A percentile compares a stretch with the other conserved stretches of the same genome.
These are phyloP conservation scores for Leptinotarsa texana DNA, from an alignment of 1,140 invertebrate species.

Conservation along the genomic window DNA sequence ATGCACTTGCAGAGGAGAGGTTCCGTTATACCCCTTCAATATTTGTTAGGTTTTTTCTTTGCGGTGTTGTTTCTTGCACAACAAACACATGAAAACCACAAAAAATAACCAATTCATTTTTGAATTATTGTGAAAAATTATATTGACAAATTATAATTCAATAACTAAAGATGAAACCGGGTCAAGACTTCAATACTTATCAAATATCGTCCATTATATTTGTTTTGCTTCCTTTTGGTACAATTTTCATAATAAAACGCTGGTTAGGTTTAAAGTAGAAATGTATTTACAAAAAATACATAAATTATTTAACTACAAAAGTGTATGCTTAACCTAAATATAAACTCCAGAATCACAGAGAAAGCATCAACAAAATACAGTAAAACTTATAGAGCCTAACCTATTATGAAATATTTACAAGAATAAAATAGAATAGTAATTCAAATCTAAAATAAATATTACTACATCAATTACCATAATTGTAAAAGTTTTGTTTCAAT, in stretches of 20 bases:
- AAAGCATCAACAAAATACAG: not conserved
- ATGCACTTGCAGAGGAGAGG: too few species aligned
- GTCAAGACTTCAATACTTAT: too few species aligned
- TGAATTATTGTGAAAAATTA: too few species aligned
- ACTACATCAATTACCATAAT: not conserved
- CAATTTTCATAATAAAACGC: not conserved
- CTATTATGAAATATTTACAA: conserved; percentile 8
- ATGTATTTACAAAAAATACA: conserved; percentile 31
- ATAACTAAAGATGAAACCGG: too few species aligned
- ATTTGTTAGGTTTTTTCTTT: too few species aligned
- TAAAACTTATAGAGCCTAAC: conserved; percentile 1
- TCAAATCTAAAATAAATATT: conserved; percentile 6
- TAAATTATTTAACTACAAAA: conserved; percentile 16
- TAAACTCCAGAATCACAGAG: not conserved
- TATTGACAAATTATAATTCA: too few species aligned
- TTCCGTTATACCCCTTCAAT: too few species aligned
- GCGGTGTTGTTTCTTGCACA: too few species aligned
- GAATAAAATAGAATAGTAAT: conserved; percentile 7
- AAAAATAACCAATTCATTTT: too few species aligned
- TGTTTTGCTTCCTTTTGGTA: too few species aligned
- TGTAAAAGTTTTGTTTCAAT: not conserved
- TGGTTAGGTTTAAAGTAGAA: conserved; percentile 20
- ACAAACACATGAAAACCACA: too few species aligned
- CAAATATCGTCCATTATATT: too few species aligned
- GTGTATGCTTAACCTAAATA: conserved; percentile 7